Evolutionary conservation across 2,797 vertebrate genomes (phyloP).

Genomic region (Peromyscus eremicus): DNA sequence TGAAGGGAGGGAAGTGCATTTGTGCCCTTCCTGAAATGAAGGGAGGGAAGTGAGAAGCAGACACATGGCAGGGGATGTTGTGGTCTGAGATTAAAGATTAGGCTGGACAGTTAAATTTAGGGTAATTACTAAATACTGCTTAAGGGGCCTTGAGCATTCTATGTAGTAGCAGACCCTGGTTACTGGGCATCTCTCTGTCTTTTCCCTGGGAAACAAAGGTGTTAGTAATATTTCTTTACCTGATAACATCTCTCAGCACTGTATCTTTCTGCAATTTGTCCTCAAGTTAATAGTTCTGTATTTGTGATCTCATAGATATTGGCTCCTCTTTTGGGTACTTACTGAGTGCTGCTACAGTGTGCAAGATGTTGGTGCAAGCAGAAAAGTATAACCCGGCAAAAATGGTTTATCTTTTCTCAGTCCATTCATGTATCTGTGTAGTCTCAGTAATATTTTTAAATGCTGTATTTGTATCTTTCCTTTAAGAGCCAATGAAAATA

Average conservation of each 20-base stretch:
- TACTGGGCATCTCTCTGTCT: not conserved
- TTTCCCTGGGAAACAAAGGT: not conserved
- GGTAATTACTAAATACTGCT: not conserved
- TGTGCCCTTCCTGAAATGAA: not conserved
- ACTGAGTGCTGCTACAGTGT: not conserved
- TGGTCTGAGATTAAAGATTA: not conserved
- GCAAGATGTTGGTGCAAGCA: not conserved
- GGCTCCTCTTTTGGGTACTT: not conserved
- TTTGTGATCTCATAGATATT: not conserved
- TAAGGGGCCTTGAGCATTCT: not conserved
- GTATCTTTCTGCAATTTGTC: not conserved
- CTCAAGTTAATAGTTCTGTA: not conserved
- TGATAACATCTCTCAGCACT: not conserved
- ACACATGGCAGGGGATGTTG: not conserved
- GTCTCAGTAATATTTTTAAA: not conserved
- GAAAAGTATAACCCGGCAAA: not conserved
- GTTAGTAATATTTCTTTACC: not conserved
- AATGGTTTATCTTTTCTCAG: not conserved
- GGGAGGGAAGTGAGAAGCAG: not conserved
- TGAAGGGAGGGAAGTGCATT: not conserved
- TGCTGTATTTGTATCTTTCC: not conserved
- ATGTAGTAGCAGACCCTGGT: not conserved
- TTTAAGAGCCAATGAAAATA: slow-evolving; percentile 1
- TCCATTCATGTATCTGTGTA: not conserved
- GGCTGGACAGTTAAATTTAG: not conserved